phyloP scores from a whole-genome alignment of 2,888 invertebrate species.

The Diplolepis rosae region DNA sequence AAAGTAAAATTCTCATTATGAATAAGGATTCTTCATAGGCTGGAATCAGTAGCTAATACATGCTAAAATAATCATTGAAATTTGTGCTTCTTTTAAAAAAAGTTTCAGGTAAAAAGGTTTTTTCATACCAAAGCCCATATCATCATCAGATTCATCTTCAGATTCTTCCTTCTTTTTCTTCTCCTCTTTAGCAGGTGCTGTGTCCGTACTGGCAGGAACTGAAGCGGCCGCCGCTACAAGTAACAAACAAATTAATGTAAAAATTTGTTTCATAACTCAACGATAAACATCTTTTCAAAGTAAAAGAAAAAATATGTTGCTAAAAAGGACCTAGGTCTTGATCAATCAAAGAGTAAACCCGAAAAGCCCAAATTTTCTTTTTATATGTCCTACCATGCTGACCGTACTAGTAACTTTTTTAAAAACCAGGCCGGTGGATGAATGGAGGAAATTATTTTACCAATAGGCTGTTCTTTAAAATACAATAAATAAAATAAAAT shows the following conservation, averaged over 20 bases:
- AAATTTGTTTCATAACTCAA: not conserved
- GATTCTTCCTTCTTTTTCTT: slow-evolving; percentile 87
- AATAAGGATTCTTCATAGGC: slow-evolving; percentile 50
- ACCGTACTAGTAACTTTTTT: slow-evolving; percentile 54
- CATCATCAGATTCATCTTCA: slow-evolving; percentile 90
- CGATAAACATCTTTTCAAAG: not conserved
- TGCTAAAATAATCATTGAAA: slow-evolving; percentile 76
- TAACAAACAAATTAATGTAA: not conserved
- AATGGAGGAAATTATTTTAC: slow-evolving; percentile 63
- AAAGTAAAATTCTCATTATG: slow-evolving; percentile 56
- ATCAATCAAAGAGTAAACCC: slow-evolving; percentile 45
- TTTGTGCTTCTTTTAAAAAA: not conserved
- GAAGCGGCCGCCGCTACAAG: slow-evolving; percentile 52
- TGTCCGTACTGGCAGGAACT: slow-evolving; percentile 80
- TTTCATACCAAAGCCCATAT: slow-evolving; percentile 91
- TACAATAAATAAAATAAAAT: not conserved
- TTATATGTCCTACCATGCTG: slow-evolving; percentile 65
- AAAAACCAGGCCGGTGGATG: slow-evolving; percentile 65
- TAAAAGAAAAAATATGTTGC: slow-evolving; percentile 9
- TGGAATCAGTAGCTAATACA: slow-evolving; percentile 78
- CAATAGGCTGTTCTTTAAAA: too few species aligned
- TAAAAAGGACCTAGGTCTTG: slow-evolving; percentile 35
- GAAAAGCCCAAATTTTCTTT: slow-evolving; percentile 53
- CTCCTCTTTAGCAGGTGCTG: slow-evolving; percentile 79
- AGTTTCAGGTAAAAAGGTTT: not conserved